Percentiles rank a stretch among this genome's conserved stretches.
These are phyloP conservation scores for Nephila pilipes DNA, from an alignment of 1,140 invertebrate genomes.

Conservation along the genomic window DNA sequence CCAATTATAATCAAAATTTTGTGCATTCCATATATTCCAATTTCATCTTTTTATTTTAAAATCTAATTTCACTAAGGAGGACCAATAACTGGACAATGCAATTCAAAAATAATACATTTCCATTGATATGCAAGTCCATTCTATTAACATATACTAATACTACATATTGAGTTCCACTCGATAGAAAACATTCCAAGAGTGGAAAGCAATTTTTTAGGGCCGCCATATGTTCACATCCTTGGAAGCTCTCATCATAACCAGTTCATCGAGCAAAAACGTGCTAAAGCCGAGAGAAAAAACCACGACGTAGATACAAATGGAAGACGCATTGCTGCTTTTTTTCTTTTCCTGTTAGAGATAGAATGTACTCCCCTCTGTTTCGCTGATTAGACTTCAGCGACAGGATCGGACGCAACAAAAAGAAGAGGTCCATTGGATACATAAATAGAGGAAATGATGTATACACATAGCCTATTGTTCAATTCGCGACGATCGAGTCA, in stretches of 20 bases:
- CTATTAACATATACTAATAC: no score
- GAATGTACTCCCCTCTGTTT: constrained; percentile 35
- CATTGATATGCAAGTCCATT: no score
- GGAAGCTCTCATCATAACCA: not conserved
- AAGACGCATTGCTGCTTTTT: not conserved
- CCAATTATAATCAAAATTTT: no score
- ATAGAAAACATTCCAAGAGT: no score
- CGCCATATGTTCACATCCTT: not conserved
- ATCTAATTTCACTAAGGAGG: no score
- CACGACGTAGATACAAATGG: not conserved
- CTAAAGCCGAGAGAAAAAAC: not conserved
- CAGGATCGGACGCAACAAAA: not conserved
- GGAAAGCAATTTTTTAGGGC: no score
- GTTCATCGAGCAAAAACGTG: not conserved
- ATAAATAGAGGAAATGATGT: constrained; percentile 11
- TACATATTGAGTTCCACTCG: no score
- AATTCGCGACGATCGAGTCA: not conserved
- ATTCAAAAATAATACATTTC: no score
- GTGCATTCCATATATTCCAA: no score
- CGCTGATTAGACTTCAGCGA: constrained; percentile 37
- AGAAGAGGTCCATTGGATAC: constrained; percentile 4
- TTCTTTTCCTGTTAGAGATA: not conserved
- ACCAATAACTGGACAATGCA: no score
- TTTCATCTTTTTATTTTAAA: no score
- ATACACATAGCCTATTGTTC: not conserved